Conservation (phyloP, 2,888 invertebrate genomes). For the Dicranocentrus wangi region DNA sequence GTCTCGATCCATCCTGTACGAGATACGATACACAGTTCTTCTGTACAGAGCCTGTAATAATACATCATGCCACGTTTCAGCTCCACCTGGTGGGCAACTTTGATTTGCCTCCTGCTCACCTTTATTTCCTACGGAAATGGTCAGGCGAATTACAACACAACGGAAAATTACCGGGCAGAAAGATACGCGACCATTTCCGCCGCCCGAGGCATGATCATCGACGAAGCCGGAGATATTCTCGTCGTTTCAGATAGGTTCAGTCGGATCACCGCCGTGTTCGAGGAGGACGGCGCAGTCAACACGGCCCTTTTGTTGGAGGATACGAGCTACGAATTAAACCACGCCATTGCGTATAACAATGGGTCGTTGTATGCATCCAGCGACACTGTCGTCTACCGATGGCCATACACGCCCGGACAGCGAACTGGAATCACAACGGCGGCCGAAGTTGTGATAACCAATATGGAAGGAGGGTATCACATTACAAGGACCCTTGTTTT, state of each 20-base stretch:
- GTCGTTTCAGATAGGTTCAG: conserved; percentile 38
- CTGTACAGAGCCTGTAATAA: too few relatives aligned
- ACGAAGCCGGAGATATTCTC: conserved; percentile 66
- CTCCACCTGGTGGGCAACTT: too few relatives aligned
- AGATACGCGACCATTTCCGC: background rate
- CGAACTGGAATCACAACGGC: conserved; percentile 20
- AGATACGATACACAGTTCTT: too few relatives aligned
- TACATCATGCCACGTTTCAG: too few relatives aligned
- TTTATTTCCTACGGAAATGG: background rate
- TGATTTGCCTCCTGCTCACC: conserved; percentile 1
- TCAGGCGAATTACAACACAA: conserved; percentile 54
- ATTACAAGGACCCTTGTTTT: conserved; percentile 63
- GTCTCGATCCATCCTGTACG: too few relatives aligned
- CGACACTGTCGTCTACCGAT: conserved; percentile 56
- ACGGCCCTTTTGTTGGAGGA: conserved; percentile 36
- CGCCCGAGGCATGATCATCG: conserved; percentile 52
- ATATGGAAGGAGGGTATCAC: conserved; percentile 59
- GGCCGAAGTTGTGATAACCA: conserved; percentile 55
- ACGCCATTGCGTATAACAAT: conserved; percentile 56
- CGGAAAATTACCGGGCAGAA: conserved; percentile 22
- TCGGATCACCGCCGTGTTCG: conserved; percentile 29
- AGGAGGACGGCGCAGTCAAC: conserved; percentile 33
- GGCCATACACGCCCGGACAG: conserved; percentile 68
- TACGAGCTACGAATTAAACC: conserved; percentile 46
- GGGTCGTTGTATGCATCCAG: conserved; percentile 68